Evolutionary conservation across 30 jellyfish, hydroid and myxozoan genomes (phyloP), one percentile per base, ranked within the genome.

Genomic region (Cassiopea xamachana): DNA sequence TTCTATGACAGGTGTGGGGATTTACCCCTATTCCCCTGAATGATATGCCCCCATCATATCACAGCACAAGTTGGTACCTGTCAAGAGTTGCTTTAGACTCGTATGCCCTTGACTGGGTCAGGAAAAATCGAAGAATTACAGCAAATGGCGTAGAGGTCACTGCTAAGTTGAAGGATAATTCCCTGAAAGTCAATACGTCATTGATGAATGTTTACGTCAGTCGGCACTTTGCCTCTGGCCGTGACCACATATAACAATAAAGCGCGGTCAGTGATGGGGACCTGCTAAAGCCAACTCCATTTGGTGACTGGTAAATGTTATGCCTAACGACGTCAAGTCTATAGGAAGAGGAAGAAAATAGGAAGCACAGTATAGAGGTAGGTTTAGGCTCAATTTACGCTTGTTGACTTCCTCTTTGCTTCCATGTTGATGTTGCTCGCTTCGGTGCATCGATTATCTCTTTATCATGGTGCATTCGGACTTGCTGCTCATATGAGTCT

Each of bases 311-410:
- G 55, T 19, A 71, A 71, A 71, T 44, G 80, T 19, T 71, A 71
- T 71, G 75, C 51, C 58, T 48, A 51, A 50, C 27, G 75, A 75
- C 51, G 87, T 78, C 73, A 27, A 51, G 75, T 48, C 69, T 48
- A 75, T 77, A 87, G 90, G 90, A 88, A 88, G 95, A 73, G 95
- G 95, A 88, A 88, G 95, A 79, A 88, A 88, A 59, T 77, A 79
- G 95, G 95, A 88, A 88, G 95, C 95, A 70, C 17, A 18, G 69
- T 71, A 10, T n/a, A 88, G 79, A 89, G 95, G 85, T 44, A 64
- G 18, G 69, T 87, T 77, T 70, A 47, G 82, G 90, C 88, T 88
- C 84, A 60, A 13, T 87, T 88, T 88, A 73, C 94, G 80, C 16
- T 46, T 59, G n/a, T 45, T 15, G n/a, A 88, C 95, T 88, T 88